Conservation (phyloP, 1,140 invertebrate genomes). For the Marisa cornuarietis region DNA sequence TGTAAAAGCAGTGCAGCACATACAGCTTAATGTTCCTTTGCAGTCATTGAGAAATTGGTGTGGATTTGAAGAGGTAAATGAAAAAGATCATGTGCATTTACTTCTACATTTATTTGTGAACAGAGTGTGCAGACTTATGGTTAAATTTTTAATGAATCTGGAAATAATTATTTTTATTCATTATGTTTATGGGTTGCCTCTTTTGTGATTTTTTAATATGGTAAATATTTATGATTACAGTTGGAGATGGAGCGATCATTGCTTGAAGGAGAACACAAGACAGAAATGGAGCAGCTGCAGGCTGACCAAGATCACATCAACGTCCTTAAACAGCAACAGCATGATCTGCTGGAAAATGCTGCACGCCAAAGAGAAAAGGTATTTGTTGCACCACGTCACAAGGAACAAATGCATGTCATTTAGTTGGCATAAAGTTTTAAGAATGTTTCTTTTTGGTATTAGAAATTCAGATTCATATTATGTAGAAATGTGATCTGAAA, state of each 20-base stretch:
- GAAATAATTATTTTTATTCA: conserved; percentile 6
- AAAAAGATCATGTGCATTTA: too few relatives aligned
- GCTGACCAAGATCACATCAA: conserved; percentile 75
- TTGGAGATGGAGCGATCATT: conserved; percentile 85
- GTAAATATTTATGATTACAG: conserved; percentile 66
- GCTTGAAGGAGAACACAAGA: conserved; percentile 82
- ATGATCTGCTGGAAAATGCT: conserved; percentile 50
- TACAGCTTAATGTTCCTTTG: too few relatives aligned
- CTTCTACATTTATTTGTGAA: too few relatives aligned
- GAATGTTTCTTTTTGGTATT: too few relatives aligned
- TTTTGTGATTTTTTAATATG: neutral
- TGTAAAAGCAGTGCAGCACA: too few relatives aligned
- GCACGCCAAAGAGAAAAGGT: conserved; percentile 58
- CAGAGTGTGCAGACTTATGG: too few relatives aligned
- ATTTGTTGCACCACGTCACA: neutral
- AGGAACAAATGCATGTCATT: neutral
- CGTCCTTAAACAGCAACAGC: conserved; percentile 52
- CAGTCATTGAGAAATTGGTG: too few relatives aligned
- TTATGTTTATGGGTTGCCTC: neutral
- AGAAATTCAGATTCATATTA: too few relatives aligned
- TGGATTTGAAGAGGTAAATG: too few relatives aligned
- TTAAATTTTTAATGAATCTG: too few relatives aligned
- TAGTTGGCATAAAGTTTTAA: too few relatives aligned
- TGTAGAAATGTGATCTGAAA: too few relatives aligned
- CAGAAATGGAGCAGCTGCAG: conserved; percentile 77